A percentile compares a stretch with the other conserved stretches of the same genome.
Conservation (phyloP, 2,797 vertebrate species). For the Halcyon smyrnensis region DNA sequence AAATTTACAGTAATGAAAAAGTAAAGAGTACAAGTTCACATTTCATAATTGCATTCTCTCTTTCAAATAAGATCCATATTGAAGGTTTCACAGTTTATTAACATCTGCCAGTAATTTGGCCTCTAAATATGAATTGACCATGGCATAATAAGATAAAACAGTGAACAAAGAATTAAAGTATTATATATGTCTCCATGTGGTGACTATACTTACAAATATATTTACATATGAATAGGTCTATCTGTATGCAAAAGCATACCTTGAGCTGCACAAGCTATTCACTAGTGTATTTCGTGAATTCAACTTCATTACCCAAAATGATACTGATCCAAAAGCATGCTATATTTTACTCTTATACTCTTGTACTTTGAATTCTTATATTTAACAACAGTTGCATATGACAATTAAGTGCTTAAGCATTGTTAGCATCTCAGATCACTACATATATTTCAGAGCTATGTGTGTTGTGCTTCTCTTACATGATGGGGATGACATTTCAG, state of each 20-base stretch:
- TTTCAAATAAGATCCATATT: neutral
- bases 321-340: neutral
- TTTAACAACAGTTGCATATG: neutral
- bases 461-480: neutral
- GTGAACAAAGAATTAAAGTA: neutral
- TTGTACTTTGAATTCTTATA: neutral
- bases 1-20: neutral
- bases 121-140: neutral
- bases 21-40: neutral
- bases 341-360: neutral
- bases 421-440: neutral
- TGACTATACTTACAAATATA: neutral
- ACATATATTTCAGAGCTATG: neutral
- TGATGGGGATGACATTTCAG: neutral
- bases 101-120: neutral
- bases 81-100: neutral
- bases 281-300: neutral
- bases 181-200: neutral
- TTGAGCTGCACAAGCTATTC: neutral
- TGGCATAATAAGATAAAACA: neutral
- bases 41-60: neutral
- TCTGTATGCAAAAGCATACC: constrained; percentile 1
- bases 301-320: neutral
- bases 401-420: neutral
- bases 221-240: constrained; percentile 9